Evolutionary conservation across 2,113 vertebrate genomes (phyloP).

Genomic region (Mesocricetus auratus): DNA sequence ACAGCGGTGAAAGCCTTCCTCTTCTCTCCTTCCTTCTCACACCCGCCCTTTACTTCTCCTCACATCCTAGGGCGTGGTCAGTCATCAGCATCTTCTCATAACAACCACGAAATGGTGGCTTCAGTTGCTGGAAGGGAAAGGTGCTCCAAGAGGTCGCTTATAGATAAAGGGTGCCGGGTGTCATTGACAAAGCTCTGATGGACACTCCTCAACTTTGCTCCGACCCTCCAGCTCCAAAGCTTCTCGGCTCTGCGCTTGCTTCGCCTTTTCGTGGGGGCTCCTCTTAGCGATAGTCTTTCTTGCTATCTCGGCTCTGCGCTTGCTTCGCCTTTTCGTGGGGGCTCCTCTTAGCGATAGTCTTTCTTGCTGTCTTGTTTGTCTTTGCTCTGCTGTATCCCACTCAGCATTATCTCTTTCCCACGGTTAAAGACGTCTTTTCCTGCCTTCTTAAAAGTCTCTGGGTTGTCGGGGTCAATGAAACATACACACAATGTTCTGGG

Average conservation of each 20-base stretch:
- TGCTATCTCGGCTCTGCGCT: constrained; percentile 8
- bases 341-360: constrained; percentile 38
- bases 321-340: constrained; percentile 47
- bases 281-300: constrained; percentile 39
- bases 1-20: neutral
- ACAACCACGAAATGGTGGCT: neutral
- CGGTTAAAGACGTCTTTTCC: constrained; percentile 52
- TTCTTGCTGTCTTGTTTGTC: constrained; percentile 32
- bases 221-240: neutral
- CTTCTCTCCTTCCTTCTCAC: neutral
- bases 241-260: neutral
- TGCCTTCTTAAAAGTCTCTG: neutral
- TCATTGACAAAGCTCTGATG: constrained; percentile 20
- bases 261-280: constrained; percentile 37
- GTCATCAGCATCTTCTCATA: neutral
- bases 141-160: neutral
- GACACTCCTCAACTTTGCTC: neutral
- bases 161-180: neutral
- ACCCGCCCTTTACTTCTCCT: neutral
- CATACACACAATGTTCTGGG: neutral
- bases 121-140: neutral
- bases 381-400: constrained; percentile 51
- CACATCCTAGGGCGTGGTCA: neutral
- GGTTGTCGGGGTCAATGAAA: constrained; percentile 50
- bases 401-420: constrained; percentile 7